Percentiles rank a stretch among this genome's conserved stretches.
These are phyloP conservation scores for Pachyramphus minor DNA, from an alignment of 2,113 vertebrate species.

Conservation along the genomic window DNA sequence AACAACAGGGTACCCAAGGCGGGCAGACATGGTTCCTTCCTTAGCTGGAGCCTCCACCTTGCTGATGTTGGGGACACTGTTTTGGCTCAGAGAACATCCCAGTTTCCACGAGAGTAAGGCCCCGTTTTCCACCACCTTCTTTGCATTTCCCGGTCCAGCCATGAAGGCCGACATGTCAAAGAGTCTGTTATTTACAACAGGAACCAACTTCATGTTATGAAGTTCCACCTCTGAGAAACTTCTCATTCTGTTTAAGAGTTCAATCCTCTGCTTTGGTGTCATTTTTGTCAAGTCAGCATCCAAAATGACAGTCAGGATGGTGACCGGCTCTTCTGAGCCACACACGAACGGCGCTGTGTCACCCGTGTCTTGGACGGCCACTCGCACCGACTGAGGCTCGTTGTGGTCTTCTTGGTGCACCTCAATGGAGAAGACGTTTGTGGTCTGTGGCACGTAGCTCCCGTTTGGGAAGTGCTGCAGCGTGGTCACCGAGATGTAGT, in stretches of 20 bases:
- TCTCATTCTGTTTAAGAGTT: slow-evolving; percentile 83
- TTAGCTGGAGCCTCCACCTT: slow-evolving; percentile 89
- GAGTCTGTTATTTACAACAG: slow-evolving; percentile 94
- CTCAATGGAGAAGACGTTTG: slow-evolving; percentile 91
- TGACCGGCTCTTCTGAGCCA: slow-evolving; percentile 83
- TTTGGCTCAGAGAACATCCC: slow-evolving; percentile 90
- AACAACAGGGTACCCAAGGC: slow-evolving; percentile 91
- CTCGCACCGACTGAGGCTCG: slow-evolving; percentile 80
- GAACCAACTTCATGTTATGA: slow-evolving; percentile 89
- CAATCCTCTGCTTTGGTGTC: slow-evolving; percentile 86
- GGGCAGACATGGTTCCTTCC: slow-evolving; percentile 91
- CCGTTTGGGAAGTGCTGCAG: slow-evolving; percentile 76
- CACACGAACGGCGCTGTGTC: slow-evolving; percentile 79
- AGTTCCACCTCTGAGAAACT: slow-evolving; percentile 88
- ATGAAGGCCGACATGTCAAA: slow-evolving; percentile 98
- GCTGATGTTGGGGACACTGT: slow-evolving; percentile 87
- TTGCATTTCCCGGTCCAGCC: slow-evolving; percentile 96
- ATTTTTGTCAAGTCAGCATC: slow-evolving; percentile 97
- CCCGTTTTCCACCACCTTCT: slow-evolving; percentile 95
- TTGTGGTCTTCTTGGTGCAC: slow-evolving; percentile 91
- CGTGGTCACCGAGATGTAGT: slow-evolving; percentile 85
- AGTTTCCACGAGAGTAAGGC: slow-evolving; percentile 94
- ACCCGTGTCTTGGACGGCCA: slow-evolving; percentile 69
- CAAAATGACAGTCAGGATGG: slow-evolving; percentile 92
- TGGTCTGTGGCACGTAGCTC: slow-evolving; percentile 73